Evolutionary conservation across 2,797 vertebrate species (phyloP).

Genomic region (Galagoides demidoff): DNA sequence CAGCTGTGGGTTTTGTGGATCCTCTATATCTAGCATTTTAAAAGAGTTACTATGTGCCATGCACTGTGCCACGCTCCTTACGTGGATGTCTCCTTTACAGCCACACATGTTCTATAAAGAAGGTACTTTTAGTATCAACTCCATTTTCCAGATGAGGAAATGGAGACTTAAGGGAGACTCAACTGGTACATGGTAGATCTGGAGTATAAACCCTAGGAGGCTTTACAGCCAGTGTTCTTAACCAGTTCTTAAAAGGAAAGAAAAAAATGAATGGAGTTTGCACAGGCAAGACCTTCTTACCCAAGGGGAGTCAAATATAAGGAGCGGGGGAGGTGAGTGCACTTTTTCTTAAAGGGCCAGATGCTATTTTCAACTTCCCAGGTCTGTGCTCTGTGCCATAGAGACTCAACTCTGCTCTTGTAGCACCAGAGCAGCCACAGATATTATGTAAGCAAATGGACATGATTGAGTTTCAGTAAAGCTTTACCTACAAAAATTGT

Average conservation of each 20-base stretch:
- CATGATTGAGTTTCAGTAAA: background rate
- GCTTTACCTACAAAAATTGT: background rate
- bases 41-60: background rate
- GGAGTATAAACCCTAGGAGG: background rate
- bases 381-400: background rate
- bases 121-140: background rate
- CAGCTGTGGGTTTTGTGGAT: background rate
- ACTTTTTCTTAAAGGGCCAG: background rate
- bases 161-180: background rate
- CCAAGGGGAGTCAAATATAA: background rate
- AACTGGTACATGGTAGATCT: background rate
- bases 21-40: background rate
- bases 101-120: background rate
- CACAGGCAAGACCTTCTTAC: background rate
- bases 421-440: background rate
- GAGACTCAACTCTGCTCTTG: background rate
- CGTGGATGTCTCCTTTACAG: background rate
- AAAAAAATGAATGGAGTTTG: background rate
- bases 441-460: background rate
- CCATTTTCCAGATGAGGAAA: background rate
- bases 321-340: accelerated
- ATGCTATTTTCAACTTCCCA: background rate
- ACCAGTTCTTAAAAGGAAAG: background rate
- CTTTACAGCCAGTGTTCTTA: background rate
- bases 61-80: background rate